A percentile compares a stretch with the other conserved stretches of the same genome.
phyloP scores from a whole-genome alignment of 2,797 vertebrate genomes.

The Sus cebifrons region DNA sequence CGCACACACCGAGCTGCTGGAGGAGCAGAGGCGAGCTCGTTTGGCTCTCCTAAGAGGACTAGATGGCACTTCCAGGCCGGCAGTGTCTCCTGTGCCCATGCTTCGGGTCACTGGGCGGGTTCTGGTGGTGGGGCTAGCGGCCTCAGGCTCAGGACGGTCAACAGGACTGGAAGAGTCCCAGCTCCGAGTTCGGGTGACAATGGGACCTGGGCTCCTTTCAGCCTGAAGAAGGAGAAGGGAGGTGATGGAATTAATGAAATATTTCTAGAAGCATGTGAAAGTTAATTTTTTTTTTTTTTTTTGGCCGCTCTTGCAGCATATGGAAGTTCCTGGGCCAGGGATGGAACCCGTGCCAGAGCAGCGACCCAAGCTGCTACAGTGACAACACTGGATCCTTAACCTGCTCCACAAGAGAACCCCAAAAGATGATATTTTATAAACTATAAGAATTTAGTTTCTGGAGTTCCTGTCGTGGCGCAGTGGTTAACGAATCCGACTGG shows the following conservation, averaged over 20 bases:
- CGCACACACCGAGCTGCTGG: constrained; percentile 93
- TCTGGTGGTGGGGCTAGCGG: constrained; percentile 89
- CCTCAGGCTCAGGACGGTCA: constrained; percentile 91
- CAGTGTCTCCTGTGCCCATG: constrained; percentile 93
- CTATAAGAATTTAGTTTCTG: constrained; percentile 30
- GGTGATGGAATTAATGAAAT: neutral
- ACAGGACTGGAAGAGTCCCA: constrained; percentile 93
- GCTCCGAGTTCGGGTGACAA: constrained; percentile 90
- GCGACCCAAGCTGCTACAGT: too few relatives aligned
- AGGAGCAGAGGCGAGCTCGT: constrained; percentile 93
- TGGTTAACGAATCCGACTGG: too few relatives aligned
- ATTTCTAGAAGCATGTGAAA: constrained; percentile 29
- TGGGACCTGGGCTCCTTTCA: constrained; percentile 90
- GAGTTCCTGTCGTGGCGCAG: too few relatives aligned
- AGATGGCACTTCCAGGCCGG: constrained; percentile 86
- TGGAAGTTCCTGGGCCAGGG: too few relatives aligned
- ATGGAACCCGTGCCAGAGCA: too few relatives aligned
- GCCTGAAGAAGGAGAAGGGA: constrained; percentile 87
- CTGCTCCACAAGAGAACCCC: too few relatives aligned
- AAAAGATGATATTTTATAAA: constrained; percentile 7
- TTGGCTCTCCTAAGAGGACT: constrained; percentile 93
- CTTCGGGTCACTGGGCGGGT: constrained; percentile 94
- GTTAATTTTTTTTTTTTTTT: too few relatives aligned
- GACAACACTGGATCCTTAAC: too few relatives aligned
- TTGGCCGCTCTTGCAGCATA: too few relatives aligned